Conservation (phyloP, 2,113 vertebrate species). For the Trogon melanurus region DNA sequence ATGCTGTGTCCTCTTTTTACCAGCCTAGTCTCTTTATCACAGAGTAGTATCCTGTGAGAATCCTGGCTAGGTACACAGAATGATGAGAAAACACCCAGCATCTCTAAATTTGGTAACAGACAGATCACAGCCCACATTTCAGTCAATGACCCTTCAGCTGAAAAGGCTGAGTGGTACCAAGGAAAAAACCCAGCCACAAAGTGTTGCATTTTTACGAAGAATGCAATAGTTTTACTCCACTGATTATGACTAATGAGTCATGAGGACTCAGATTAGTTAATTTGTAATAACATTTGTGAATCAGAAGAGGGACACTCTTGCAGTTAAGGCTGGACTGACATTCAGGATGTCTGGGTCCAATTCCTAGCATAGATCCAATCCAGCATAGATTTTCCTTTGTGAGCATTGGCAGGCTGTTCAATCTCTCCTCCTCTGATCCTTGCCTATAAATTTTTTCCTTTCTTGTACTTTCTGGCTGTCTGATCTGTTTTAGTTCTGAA, state of each 20-base stretch:
- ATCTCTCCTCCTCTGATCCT: conserved; percentile 1
- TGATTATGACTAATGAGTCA: conserved; percentile 23
- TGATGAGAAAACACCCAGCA: not conserved
- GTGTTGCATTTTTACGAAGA: not conserved
- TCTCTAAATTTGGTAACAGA: not conserved
- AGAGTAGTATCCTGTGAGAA: not conserved
- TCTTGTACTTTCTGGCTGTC: not conserved
- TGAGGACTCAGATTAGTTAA: not conserved
- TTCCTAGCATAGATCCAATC: not conserved
- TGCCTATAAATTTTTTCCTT: conserved; percentile 6
- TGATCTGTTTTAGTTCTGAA: conserved; percentile 11
- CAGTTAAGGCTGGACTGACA: conserved; percentile 40
- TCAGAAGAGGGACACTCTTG: conserved; percentile 29
- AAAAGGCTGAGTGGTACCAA: not conserved
- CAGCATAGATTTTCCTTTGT: conserved; percentile 51
- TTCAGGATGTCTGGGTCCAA: conserved; percentile 57
- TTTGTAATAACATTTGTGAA: conserved; percentile 45
- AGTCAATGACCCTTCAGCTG: not conserved
- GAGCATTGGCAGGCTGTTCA: conserved; percentile 25
- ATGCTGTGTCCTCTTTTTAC: not conserved
- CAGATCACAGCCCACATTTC: not conserved
- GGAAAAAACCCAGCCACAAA: not conserved
- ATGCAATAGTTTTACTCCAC: not conserved
- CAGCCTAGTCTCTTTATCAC: not conserved
- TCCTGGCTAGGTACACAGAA: not conserved